Conservation (phyloP, 2,888 invertebrate species). For the Cephus sareptanus region DNA sequence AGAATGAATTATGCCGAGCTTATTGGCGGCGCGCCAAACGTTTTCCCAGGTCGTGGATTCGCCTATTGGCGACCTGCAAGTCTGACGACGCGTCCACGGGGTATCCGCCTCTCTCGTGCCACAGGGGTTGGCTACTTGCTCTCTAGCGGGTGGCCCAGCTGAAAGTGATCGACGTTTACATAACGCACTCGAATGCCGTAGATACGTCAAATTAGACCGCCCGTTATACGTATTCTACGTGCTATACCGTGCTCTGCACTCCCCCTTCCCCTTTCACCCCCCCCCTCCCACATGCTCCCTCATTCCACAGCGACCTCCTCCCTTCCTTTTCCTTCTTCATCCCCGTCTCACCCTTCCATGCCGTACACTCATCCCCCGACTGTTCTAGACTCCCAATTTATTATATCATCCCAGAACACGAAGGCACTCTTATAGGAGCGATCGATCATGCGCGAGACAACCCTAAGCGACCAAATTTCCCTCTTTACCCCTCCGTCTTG, state of each 20-base stretch:
- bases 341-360: not conserved
- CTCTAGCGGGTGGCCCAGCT: not conserved
- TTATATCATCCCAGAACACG: not conserved
- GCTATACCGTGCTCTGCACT: not conserved
- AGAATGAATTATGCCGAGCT: slow-evolving; percentile 46
- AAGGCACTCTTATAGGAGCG: not conserved
- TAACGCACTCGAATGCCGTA: not conserved
- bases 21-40: slow-evolving; percentile 49
- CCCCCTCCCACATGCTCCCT: not conserved
- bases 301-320: not conserved
- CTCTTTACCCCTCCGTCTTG: not conserved
- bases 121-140: not conserved
- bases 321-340: not conserved
- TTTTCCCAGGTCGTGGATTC: slow-evolving; percentile 33
- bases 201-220: not conserved
- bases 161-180: not conserved
- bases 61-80: not conserved
- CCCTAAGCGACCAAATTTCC: not conserved
- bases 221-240: not conserved
- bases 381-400: slow-evolving; percentile 1
- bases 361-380: not conserved
- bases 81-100: not conserved
- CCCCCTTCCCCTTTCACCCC: not conserved
- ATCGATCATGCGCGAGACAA: slow-evolving; percentile 1
- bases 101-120: not conserved